These are phyloP conservation scores for Branchipolynoe longqiensis DNA, from an alignment of 2,888 invertebrate species.

Conservation along the genomic window DNA sequence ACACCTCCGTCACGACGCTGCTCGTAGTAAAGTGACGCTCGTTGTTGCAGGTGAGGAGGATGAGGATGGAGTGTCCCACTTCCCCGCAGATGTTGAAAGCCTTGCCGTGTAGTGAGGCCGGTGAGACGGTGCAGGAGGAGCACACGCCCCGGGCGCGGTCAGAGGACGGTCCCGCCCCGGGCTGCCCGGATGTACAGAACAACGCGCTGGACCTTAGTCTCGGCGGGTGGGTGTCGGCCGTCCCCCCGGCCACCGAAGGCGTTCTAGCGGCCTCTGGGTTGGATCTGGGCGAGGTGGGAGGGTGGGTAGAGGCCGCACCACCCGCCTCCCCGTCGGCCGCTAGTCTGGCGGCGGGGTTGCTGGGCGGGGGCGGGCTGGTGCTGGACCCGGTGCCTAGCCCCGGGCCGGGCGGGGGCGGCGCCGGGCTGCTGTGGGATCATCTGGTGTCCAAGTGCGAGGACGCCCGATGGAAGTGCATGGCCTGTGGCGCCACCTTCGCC, in stretches of 20 bases:
- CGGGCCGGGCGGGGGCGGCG: not conserved
- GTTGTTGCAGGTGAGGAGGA: slow-evolving; percentile 54
- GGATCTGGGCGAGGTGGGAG: slow-evolving; percentile 1
- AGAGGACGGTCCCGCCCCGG: too few relatives aligned
- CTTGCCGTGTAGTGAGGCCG: not conserved
- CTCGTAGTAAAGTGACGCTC: slow-evolving; percentile 43
- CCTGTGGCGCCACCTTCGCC: slow-evolving; percentile 36
- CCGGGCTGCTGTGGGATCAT: slow-evolving; percentile 20
- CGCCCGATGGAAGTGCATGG: slow-evolving; percentile 46
- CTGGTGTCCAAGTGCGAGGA: slow-evolving; percentile 50
- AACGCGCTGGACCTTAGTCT: slow-evolving; percentile 20
- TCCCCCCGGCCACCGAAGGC: too few relatives aligned
- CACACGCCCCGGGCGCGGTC: not conserved
- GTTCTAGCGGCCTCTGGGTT: too few relatives aligned
- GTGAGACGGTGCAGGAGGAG: slow-evolving; percentile 11
- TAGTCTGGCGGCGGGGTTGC: not conserved
- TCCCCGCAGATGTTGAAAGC: not conserved
- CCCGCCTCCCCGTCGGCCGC: too few relatives aligned
- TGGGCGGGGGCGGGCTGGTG: not conserved
- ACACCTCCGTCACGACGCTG: slow-evolving; percentile 36
- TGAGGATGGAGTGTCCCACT: not conserved
- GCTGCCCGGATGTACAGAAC: not conserved
- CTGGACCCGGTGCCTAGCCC: not conserved
- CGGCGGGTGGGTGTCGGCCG: not conserved
- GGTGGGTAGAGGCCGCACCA: not conserved